Conservation (phyloP, 2,113 vertebrate species). For the Osmerus mordax region DNA sequence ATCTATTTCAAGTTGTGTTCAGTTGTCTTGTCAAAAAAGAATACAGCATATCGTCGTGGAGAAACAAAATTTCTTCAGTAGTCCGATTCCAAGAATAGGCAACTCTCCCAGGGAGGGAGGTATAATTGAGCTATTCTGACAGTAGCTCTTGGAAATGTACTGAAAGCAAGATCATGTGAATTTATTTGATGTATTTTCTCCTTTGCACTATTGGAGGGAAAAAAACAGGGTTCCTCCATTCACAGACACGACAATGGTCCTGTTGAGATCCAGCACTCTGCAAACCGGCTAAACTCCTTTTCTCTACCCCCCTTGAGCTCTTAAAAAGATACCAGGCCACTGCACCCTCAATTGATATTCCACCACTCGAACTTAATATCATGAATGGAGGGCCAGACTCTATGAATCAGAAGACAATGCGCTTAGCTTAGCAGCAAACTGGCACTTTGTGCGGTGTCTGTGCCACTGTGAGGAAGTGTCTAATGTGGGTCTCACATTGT, state of each 20-base stretch:
- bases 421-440: conserved; percentile 85
- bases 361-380: conserved; percentile 75
- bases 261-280: conserved; percentile 66
- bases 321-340: conserved; percentile 69
- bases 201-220: conserved; percentile 61
- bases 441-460: conserved; percentile 88
- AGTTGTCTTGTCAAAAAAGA: too few relatives aligned
- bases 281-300: conserved; percentile 66
- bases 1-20: too few relatives aligned
- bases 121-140: conserved; percentile 70
- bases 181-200: conserved; percentile 71
- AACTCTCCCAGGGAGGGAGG: conserved; percentile 54
- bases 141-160: conserved; percentile 61
- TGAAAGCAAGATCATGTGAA: conserved; percentile 70
- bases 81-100: conserved; percentile 43
- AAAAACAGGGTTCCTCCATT: conserved; percentile 61
- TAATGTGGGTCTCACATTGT: conserved; percentile 88
- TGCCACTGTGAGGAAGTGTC: conserved; percentile 86
- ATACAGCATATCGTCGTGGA: conserved; percentile 48
- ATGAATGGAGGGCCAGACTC: conserved; percentile 75
- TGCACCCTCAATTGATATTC: conserved; percentile 74
- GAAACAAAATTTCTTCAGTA: conserved; percentile 62
- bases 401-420: conserved; percentile 79
- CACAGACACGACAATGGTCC: conserved; percentile 59
- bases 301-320: conserved; percentile 60